Evolutionary conservation across 2,113 vertebrate species (phyloP).

Genomic region (Gopherus evgoodei): DNA sequence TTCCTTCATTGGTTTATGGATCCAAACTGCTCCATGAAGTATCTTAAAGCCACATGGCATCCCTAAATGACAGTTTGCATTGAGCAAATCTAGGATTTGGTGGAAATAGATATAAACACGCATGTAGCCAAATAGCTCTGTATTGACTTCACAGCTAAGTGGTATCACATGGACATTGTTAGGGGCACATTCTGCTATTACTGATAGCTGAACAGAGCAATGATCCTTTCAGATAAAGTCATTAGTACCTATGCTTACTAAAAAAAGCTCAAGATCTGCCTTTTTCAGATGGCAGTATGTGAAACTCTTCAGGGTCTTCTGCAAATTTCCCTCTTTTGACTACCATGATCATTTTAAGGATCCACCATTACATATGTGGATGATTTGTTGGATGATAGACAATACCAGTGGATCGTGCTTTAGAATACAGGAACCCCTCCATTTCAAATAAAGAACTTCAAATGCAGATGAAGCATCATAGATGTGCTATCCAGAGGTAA

Average conservation of each 20-base stretch:
- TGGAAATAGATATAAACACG: conserved; percentile 2
- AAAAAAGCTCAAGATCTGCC: background rate
- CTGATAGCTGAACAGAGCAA: background rate
- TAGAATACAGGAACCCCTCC: background rate
- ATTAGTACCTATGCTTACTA: conserved; percentile 4
- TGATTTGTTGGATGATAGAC: background rate
- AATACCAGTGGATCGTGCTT: background rate
- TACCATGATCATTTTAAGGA: background rate
- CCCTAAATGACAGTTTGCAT: conserved; percentile 5
- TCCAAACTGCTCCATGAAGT: background rate
- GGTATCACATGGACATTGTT: background rate
- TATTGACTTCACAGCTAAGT: background rate
- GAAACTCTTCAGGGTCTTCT: background rate
- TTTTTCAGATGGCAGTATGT: background rate
- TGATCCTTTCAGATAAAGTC: background rate
- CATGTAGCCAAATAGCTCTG: conserved; percentile 6
- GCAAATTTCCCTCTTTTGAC: background rate
- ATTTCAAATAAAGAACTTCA: background rate
- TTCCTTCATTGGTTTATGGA: background rate
- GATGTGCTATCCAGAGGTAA: background rate
- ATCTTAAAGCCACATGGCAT: background rate
- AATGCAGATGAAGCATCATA: background rate
- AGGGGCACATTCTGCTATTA: background rate
- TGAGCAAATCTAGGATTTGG: background rate
- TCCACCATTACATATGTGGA: background rate